These are phyloP conservation scores for Spisula subtruncata DNA, from an alignment of 2,888 invertebrate genomes.

Conservation along the genomic window DNA sequence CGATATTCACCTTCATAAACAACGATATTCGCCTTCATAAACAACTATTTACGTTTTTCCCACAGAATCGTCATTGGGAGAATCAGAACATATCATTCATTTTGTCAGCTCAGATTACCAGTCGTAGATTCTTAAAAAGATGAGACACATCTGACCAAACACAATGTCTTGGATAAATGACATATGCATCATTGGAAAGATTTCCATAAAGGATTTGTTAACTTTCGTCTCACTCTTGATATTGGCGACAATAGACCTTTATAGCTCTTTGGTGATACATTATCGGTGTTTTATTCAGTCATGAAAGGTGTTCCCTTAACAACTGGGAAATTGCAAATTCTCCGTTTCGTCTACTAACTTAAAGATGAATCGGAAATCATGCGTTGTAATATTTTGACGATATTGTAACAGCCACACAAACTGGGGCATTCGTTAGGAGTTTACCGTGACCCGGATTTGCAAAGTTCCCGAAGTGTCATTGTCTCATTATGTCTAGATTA, in stretches of 20 bases:
- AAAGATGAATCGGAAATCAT: background rate
- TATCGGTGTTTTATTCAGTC: background rate
- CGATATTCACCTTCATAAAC: too few species aligned
- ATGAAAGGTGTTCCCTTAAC: background rate
- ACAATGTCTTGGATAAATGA: background rate
- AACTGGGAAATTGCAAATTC: background rate
- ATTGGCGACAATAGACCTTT: background rate
- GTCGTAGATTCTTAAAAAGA: background rate
- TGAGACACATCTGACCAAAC: background rate
- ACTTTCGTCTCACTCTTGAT: background rate
- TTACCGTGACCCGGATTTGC: too few species aligned
- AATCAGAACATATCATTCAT: too few species aligned
- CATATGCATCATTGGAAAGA: conserved; percentile 3
- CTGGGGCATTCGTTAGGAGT: background rate
- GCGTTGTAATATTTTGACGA: background rate
- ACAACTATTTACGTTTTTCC: too few species aligned
- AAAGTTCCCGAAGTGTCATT: too few species aligned
- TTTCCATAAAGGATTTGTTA: background rate
- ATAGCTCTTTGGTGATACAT: background rate
- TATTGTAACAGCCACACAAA: background rate
- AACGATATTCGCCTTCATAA: too few species aligned
- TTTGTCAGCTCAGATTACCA: too few species aligned
- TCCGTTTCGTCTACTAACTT: background rate
- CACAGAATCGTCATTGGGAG: too few species aligned
- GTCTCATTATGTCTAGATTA: background rate